These are phyloP conservation scores for Pentamera pediparva DNA, from an alignment of 53 echinoderm and acorn worm genomes.

Conservation along the genomic window DNA sequence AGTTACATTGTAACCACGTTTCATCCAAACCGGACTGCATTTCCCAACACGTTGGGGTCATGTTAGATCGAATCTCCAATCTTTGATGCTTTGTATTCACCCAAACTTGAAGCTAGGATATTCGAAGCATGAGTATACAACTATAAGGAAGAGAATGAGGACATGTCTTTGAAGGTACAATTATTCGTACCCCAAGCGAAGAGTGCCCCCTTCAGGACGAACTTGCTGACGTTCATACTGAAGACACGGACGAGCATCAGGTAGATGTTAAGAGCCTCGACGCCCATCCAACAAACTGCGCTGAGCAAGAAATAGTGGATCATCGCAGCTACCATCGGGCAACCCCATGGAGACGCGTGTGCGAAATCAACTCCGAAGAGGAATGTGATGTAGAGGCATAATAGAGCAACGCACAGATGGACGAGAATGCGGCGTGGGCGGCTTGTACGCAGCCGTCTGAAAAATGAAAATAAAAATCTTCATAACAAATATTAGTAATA, in stretches of 20 bases:
- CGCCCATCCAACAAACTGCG: conserved; percentile 81
- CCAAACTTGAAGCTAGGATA: too few species aligned
- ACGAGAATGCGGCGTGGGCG: conserved; percentile 78
- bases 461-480: background rate
- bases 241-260: conserved; percentile 64
- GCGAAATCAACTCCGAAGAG: conserved; percentile 63
- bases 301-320: conserved; percentile 79
- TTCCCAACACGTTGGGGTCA: too few species aligned
- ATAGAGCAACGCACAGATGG: conserved; percentile 67
- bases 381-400: conserved; percentile 70
- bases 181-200: conserved; percentile 91
- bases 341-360: conserved; percentile 19
- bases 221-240: conserved; percentile 44
- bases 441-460: conserved; percentile 63
- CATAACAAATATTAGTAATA: background rate
- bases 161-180: too few species aligned
- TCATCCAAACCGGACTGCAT: too few species aligned
- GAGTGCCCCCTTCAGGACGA: conserved; percentile 54
- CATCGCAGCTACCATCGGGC: conserved; percentile 61
- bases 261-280: conserved; percentile 83
- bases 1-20: too few species aligned
- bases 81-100: too few species aligned
- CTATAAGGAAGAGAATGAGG: too few species aligned
- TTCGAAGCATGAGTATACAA: too few species aligned
- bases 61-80: too few species aligned